These are phyloP conservation scores for Grantiella picta DNA, from an alignment of 2,113 vertebrate species.

Conservation along the genomic window DNA sequence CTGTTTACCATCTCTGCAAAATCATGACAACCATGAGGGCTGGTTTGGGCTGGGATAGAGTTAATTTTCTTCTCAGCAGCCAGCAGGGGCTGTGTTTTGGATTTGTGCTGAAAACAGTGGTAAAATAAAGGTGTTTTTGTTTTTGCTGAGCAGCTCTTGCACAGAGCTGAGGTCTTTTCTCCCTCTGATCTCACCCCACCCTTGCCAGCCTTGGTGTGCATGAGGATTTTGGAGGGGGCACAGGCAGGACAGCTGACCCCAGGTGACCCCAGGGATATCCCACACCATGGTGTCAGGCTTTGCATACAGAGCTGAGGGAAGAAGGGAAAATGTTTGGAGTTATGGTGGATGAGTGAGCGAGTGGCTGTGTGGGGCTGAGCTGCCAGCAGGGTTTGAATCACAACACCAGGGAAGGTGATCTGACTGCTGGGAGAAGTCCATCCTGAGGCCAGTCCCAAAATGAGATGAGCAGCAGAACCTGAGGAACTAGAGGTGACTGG, in stretches of 20 bases:
- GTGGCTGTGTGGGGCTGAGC: not conserved
- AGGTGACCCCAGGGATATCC: not conserved
- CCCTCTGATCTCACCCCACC: not conserved
- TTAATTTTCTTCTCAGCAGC: not conserved
- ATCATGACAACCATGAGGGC: not conserved
- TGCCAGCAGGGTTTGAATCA: not conserved
- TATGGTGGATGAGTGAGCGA: not conserved
- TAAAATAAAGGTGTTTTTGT: not conserved
- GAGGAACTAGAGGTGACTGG: not conserved
- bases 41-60: not conserved
- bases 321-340: not conserved
- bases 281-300: not conserved
- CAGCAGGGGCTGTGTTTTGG: not conserved
- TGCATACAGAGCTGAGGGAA: not conserved
- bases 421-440: not conserved
- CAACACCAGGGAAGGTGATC: not conserved
- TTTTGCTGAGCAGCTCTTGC: not conserved
- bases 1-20: not conserved
- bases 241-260: not conserved
- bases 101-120: not conserved
- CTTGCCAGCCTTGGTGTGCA: not conserved
- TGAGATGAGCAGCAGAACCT: not conserved
- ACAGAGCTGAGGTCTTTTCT: not conserved
- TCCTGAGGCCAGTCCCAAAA: not conserved
- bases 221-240: not conserved